A percentile compares a stretch with the other conserved stretches of the same genome.
phyloP scores from a whole-genome alignment of 2,888 invertebrate species.

The Conistra vaccinii region DNA sequence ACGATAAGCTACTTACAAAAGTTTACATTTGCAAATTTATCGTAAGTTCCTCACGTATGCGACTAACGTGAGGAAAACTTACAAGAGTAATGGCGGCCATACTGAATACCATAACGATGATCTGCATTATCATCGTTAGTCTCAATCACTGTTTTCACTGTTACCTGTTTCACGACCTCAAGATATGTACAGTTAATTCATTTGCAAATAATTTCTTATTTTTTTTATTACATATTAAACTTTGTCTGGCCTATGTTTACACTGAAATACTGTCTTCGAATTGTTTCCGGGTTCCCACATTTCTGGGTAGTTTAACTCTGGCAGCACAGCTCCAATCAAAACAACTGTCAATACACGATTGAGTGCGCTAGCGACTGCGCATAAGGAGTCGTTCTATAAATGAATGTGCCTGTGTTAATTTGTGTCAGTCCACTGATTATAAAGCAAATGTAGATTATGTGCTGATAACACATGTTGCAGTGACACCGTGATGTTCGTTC shows the following conservation, averaged over 20 bases:
- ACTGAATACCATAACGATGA: no score
- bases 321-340: slow-evolving; percentile 60
- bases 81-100: no score
- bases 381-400: slow-evolving; percentile 57
- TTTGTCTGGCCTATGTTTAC: not conserved
- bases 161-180: not conserved
- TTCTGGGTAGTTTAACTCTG: not conserved
- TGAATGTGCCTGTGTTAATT: slow-evolving; percentile 54
- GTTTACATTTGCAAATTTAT: no score
- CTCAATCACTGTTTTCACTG: not conserved
- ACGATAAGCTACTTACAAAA: no score
- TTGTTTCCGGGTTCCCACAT: not conserved
- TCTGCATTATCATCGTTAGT: not conserved
- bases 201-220: not conserved
- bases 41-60: no score
- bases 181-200: not conserved
- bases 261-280: not conserved
- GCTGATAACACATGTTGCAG: not conserved
- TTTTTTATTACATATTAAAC: not conserved
- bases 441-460: slow-evolving; percentile 13
- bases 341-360: slow-evolving; percentile 66
- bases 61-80: no score
- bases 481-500: not conserved
- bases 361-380: slow-evolving; percentile 56
- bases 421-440: slow-evolving; percentile 38